phyloP scores from a whole-genome alignment of 1,140 invertebrate species.

The Drosophila pachea region DNA sequence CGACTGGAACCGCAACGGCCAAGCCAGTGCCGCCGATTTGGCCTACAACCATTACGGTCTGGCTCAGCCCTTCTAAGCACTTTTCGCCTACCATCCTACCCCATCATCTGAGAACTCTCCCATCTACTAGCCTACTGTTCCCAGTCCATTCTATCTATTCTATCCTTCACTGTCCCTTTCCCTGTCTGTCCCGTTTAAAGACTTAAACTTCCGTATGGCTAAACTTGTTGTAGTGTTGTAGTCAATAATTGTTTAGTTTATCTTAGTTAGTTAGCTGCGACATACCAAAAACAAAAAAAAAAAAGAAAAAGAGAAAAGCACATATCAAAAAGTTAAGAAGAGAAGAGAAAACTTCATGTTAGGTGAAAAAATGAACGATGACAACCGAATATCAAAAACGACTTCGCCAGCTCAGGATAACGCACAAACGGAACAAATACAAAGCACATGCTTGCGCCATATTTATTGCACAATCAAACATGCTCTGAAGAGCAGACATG shows the following conservation, averaged over 20 bases:
- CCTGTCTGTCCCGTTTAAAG: constrained; percentile 24
- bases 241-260: constrained; percentile 76
- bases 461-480: constrained; percentile 70
- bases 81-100: constrained; percentile 11
- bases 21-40: constrained; percentile 70
- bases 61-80: constrained; percentile 73
- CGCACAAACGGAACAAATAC: constrained; percentile 54
- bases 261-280: constrained; percentile 75
- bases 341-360: constrained; percentile 34
- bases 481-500: constrained; percentile 52
- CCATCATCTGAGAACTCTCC: constrained; percentile 2
- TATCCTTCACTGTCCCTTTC: constrained; percentile 4
- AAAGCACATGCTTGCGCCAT: constrained; percentile 60
- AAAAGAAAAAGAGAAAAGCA: constrained; percentile 37
- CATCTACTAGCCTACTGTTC: constrained; percentile 19
- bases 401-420: constrained; percentile 67
- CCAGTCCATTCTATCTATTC: constrained; percentile 9
- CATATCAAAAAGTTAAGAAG: neutral
- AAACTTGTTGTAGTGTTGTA: constrained; percentile 65
- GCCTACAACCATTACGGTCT: constrained; percentile 78
- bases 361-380: constrained; percentile 32
- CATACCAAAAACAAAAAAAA: constrained; percentile 66
- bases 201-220: constrained; percentile 61
- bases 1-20: constrained; percentile 78
- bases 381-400: constrained; percentile 28